Base-by-base conservation (phyloP, 2,113 vertebrate genomes). In the Callionymus lyra region DNA sequence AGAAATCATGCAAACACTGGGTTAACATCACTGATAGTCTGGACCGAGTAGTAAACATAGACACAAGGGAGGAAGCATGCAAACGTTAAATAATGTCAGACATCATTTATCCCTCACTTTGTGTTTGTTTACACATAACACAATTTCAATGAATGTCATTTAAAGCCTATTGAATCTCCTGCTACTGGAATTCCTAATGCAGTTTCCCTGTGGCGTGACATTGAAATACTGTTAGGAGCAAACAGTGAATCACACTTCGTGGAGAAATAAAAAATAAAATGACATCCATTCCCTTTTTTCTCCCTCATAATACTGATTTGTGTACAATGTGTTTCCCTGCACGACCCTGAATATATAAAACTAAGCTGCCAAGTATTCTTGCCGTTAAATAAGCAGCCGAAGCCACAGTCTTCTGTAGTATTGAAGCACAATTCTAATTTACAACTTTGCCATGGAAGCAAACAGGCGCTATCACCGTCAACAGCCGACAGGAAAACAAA, bases 401-500 rank as follows among this genome's bases (percentile, higher is more conserved):
- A 44, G 44, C 63, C n/a, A 45, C 63, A 44, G 54, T 53, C 56
- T 61, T 52, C 16, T 46, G 31, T 41, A 17, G 67, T 39, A 51
- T 50, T 58, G 56, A 74, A 61, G 59, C 68, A 14, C 49, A 54
- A 47, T 70, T 77, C 61, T 65, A 67, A 77, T 80, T 79, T 78
- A 56, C 54, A 70, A 65, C 70, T 76, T 74, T 47, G 44, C 68
- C 50, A 19, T 43, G 47, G 63, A 63, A 45, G 67, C 65, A 56
- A 65, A 74, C 68, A 55, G 59, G 47, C 43, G 43, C 77, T 82
- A 80, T 82, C 77, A 45, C 61, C 49, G 45, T 45, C 48, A 35
- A 50, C 77, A 78, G 79, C 64, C 56, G 50, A 45, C 44, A 42
- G 47, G 51, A 72, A 76, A 80, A 80, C 80, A 78, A 82, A 82